A percentile compares a stretch with the other conserved stretches of the same genome.
These are phyloP conservation scores for Ataeniobius toweri DNA, from an alignment of 2,797 vertebrate genomes.

Conservation along the genomic window DNA sequence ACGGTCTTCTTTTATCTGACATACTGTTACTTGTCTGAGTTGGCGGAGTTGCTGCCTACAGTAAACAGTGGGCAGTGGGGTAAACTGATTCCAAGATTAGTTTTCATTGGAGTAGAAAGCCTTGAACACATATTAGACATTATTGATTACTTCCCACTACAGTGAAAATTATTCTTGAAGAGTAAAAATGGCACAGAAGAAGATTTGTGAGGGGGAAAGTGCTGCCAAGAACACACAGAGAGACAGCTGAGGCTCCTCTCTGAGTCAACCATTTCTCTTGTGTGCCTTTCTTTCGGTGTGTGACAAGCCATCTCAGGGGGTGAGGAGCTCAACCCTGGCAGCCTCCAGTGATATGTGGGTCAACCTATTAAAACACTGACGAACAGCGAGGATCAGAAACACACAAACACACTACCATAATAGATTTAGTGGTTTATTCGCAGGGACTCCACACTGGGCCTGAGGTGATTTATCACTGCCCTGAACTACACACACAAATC, in stretches of 20 bases:
- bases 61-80: neutral
- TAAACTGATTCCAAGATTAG: neutral
- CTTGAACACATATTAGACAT: constrained; percentile 2
- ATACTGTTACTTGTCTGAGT: neutral
- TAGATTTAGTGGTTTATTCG: constrained; percentile 32
- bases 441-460: constrained; percentile 18
- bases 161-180: constrained; percentile 30
- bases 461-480: constrained; percentile 54
- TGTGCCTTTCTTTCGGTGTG: constrained; percentile 34
- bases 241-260: constrained; percentile 1
- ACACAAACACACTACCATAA: constrained; percentile 4
- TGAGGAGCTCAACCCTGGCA: constrained; percentile 37
- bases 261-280: constrained; percentile 21
- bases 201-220: neutral
- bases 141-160: constrained; percentile 23
- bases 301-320: constrained; percentile 45
- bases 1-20: neutral
- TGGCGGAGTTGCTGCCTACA: neutral
- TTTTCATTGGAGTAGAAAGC: constrained; percentile 1
- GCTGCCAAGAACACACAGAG: constrained; percentile 11
- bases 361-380: constrained; percentile 56
- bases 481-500: constrained; percentile 13
- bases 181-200: constrained; percentile 27
- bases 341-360: constrained; percentile 31
- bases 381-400: constrained; percentile 14